phyloP scores from a whole-genome alignment of 2,888 invertebrate genomes.

The Clepsis dumicolana region DNA sequence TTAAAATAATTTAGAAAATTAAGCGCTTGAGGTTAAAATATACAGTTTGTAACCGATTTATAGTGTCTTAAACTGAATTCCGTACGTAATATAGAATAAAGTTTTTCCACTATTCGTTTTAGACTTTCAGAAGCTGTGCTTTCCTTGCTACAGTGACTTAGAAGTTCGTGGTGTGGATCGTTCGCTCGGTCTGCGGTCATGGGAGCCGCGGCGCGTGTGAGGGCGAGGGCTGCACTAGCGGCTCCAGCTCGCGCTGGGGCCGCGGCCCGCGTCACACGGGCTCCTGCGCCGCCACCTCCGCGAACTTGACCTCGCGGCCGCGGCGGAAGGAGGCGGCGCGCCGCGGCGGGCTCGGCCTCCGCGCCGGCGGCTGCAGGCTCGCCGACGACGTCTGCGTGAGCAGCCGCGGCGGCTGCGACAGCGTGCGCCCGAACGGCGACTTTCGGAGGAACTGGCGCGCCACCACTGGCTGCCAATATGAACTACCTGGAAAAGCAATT shows the following conservation, averaged over 20 bases:
- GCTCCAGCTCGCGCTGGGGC: conserved; percentile 85
- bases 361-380: conserved; percentile 74
- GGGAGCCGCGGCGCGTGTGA: conserved; percentile 56
- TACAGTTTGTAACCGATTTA: not conserved
- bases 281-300: conserved; percentile 65
- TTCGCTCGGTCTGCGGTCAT: conserved; percentile 70
- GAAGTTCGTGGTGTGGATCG: conserved; percentile 75
- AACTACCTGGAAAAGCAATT: conserved; percentile 61
- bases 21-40: not conserved
- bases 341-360: conserved; percentile 72
- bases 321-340: conserved; percentile 79
- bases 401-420: conserved; percentile 64
- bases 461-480: conserved; percentile 89
- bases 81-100: not conserved
- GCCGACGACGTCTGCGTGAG: conserved; percentile 79
- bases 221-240: conserved; percentile 70
- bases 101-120: conserved; percentile 7
- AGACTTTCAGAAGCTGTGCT: conserved; percentile 3
- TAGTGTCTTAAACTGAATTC: not conserved
- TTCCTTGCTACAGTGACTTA: conserved; percentile 47
- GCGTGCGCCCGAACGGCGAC: conserved; percentile 87
- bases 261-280: conserved; percentile 84
- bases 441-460: conserved; percentile 90
- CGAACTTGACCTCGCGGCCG: conserved; percentile 84
- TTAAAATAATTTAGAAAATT: not conserved